Percentiles rank a stretch among this genome's conserved stretches.
Conservation (phyloP, 2,888 invertebrate genomes). For the Beris chalybata region DNA sequence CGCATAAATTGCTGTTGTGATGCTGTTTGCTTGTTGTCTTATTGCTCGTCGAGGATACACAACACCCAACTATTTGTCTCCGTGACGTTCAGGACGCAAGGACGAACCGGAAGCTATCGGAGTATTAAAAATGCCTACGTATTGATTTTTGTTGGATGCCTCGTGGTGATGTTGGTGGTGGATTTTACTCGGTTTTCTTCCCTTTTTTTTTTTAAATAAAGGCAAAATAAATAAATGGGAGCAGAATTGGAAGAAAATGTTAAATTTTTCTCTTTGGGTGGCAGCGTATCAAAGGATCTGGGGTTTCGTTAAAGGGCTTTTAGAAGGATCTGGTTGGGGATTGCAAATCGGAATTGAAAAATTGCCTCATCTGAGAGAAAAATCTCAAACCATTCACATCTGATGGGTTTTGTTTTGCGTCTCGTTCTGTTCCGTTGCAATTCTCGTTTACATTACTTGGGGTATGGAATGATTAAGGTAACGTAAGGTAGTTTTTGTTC, state of each 20-base stretch:
- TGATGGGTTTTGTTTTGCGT: conserved; percentile 28
- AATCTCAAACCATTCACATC: conserved; percentile 26
- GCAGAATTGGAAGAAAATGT: neutral
- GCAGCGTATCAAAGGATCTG: neutral
- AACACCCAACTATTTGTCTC: no score
- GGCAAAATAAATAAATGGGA: no score
- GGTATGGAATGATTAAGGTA: neutral
- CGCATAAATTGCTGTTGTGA: no score
- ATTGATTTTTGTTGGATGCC: no score
- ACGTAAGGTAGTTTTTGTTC: neutral
- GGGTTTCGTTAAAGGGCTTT: neutral
- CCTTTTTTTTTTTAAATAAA: no score
- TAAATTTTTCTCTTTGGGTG: neutral
- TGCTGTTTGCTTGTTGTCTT: no score
- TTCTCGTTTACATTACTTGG: neutral
- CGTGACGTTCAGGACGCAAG: no score
- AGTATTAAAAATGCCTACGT: no score
- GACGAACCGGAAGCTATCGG: no score
- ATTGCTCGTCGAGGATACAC: no score
- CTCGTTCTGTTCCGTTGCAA: conserved; percentile 10
- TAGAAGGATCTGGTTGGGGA: neutral
- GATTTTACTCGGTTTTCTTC: no score
- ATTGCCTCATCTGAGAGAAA: conserved; percentile 24
- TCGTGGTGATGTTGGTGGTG: no score
- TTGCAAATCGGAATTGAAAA: conserved; percentile 25